These are phyloP conservation scores for Cyanistes caeruleus DNA, from an alignment of 2,113 vertebrate genomes.

Conservation along the genomic window DNA sequence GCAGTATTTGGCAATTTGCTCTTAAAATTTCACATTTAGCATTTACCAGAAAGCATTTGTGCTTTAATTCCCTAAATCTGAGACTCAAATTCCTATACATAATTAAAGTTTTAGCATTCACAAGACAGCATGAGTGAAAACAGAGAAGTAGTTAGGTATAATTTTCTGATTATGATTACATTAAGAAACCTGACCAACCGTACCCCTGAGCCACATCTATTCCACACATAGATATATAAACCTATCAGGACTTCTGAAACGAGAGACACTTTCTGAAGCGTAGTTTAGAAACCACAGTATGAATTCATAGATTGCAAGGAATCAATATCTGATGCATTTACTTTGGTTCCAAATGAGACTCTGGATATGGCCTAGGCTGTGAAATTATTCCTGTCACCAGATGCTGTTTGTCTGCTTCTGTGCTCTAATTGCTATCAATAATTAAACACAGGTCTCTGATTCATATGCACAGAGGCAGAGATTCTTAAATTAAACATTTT, in stretches of 20 bases:
- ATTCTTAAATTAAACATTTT: slow-evolving; percentile 82
- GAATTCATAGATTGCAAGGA: not conserved
- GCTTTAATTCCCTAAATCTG: not conserved
- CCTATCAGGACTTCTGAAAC: not conserved
- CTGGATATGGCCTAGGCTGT: not conserved
- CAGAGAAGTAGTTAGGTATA: not conserved
- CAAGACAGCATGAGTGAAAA: not conserved
- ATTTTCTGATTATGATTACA: not conserved
- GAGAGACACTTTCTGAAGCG: not conserved
- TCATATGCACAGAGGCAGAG: slow-evolving; percentile 72
- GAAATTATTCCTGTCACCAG: slow-evolving; percentile 72
- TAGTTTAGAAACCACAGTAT: not conserved
- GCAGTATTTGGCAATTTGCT: not conserved
- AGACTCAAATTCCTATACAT: not conserved
- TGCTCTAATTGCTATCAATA: slow-evolving; percentile 81
- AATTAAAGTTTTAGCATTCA: slow-evolving; percentile 9
- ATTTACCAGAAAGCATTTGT: not conserved
- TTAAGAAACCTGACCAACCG: not conserved
- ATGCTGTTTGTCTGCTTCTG: slow-evolving; percentile 81
- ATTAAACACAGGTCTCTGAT: slow-evolving; percentile 80
- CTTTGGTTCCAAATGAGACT: slow-evolving; percentile 5
- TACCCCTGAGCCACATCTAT: not conserved
- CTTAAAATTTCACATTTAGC: not conserved
- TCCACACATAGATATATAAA: not conserved
- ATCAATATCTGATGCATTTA: slow-evolving; percentile 33